Base-by-base conservation (phyloP, 2,888 invertebrate genomes). In the Electrophaes corylata region DNA sequence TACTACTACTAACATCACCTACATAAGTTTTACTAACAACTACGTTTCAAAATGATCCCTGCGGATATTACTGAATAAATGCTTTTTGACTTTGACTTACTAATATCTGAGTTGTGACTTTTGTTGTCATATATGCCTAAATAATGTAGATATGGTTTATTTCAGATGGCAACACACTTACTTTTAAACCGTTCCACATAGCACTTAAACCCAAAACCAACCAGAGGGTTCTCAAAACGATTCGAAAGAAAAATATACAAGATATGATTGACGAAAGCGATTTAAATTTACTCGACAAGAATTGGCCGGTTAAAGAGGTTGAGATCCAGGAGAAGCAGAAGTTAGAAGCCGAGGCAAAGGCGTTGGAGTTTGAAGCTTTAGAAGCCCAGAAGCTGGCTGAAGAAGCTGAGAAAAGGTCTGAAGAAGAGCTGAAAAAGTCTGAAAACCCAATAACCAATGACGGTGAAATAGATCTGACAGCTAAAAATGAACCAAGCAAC, bases 161-260 rank as follows among this genome's bases (percentile, higher is more conserved):
- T 53, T 51, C 59, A 62, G 65, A 37, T 16, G 41, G 43, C 2
- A 44, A 6, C 12, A 16, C 3, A 0, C n/a, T 64, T 10, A 4
- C n/a, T 0, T 62, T 66, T 40, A 64, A 57, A 26, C 53, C 55
- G 4, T 56, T 64, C 56, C 45, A 60, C 48, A 10, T 58, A 2
- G 29, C 11, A 3, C 40, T 20, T 0, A 61, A 53, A 37, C 14
- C 10, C 4, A 66, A 8, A 47, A 35, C 19, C 6, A 35, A 49
- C 11, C 56, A 52, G 10, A 6, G 6, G 4, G 1, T 16, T 1
- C 41, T 33, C 3, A 59, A 26, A 6, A n/a, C 0, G 1, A 39
- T 45, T 3, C 46, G 61, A 3, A 55, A 54, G 23, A 43, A 39
- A 8, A 29, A 40, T 5, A 35, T 57, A 5, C 0, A 14, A 4